phyloP scores from a whole-genome alignment of 2,797 vertebrate genomes.

The Gallirallus australis region DNA sequence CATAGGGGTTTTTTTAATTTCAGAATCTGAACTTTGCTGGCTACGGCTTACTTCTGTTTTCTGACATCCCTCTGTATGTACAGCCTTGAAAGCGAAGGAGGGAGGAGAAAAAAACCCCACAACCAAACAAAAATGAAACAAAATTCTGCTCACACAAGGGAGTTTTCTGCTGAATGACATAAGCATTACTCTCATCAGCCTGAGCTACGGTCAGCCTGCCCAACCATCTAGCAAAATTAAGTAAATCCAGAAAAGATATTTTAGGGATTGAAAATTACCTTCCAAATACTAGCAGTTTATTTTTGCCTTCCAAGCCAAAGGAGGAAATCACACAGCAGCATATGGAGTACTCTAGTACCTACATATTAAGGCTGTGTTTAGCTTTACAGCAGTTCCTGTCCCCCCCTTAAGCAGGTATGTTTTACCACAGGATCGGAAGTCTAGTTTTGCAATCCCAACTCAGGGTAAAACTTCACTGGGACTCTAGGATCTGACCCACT shows the following conservation, averaged over 20 bases:
- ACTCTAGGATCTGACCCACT: background rate
- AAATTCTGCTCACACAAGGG: background rate
- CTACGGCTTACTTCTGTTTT: constrained; percentile 10
- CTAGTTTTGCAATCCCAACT: background rate
- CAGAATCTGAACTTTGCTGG: background rate
- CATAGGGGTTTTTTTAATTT: background rate
- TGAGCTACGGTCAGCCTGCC: background rate
- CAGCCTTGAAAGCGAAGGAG: background rate
- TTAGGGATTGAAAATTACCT: constrained; percentile 16
- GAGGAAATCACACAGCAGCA: constrained; percentile 37
- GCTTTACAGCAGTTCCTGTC: constrained; percentile 18
- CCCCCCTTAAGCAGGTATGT: background rate
- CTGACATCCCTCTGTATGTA: background rate
- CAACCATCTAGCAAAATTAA: constrained; percentile 3
- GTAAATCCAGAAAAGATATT: constrained; percentile 22
- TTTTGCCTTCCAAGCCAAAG: constrained; percentile 43
- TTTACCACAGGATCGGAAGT: background rate
- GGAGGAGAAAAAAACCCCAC: background rate
- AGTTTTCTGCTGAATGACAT: constrained; percentile 49
- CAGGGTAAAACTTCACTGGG: background rate
- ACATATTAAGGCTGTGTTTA: background rate
- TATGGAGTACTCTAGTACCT: background rate
- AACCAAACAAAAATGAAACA: background rate
- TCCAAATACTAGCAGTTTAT: constrained; percentile 14
- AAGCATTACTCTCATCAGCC: background rate